Evolutionary conservation across 2,797 vertebrate genomes (phyloP).

Genomic region (Morus bassanus): DNA sequence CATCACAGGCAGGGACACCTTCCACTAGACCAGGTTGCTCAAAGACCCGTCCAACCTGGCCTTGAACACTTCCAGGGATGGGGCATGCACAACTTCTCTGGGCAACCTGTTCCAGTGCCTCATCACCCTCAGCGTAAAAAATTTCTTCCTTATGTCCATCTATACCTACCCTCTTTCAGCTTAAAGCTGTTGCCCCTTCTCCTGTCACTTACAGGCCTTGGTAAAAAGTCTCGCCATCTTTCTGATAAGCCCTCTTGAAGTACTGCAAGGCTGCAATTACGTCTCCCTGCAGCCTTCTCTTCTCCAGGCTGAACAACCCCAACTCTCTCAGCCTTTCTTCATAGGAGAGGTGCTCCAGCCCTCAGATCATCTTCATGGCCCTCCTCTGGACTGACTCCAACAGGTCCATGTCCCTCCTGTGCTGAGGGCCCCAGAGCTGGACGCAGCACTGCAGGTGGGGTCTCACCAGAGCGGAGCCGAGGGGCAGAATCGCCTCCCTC

Average conservation of each 20-base stretch:
- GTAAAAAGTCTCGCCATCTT: neutral
- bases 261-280: neutral
- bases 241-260: neutral
- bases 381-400: neutral
- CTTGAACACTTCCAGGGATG: neutral
- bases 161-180: neutral
- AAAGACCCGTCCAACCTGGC: neutral
- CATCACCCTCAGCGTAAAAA: neutral
- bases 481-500: neutral
- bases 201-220: neutral
- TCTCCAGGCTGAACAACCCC: neutral
- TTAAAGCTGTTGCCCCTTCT: neutral
- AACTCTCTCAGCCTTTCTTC: neutral
- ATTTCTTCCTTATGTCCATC: neutral
- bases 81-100: neutral
- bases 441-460: neutral
- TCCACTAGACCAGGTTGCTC: neutral
- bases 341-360: neutral
- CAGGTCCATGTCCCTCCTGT: neutral
- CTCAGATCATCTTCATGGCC: neutral
- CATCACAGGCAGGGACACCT: neutral
- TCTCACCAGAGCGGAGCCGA: neutral
- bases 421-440: neutral
- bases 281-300: rapidly evolving
- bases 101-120: neutral